phyloP scores from a whole-genome alignment of 2,113 vertebrate species.

The Pontoporia blainvillei region DNA sequence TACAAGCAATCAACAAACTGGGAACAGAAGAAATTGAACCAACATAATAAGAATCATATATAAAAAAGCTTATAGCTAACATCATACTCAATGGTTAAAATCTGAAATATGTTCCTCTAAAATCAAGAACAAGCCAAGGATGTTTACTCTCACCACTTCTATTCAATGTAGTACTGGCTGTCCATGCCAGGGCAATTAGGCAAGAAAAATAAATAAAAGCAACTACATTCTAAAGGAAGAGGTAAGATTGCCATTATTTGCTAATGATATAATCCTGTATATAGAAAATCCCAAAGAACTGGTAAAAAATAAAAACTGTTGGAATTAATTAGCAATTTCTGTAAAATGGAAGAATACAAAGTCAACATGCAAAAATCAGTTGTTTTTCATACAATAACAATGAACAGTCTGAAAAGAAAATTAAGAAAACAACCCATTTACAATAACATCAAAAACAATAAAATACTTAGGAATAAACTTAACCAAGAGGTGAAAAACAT shows the following conservation, averaged over 20 bases:
- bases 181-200: background rate
- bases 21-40: background rate
- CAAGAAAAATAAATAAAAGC: background rate
- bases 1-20: background rate
- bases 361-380: background rate
- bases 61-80: background rate
- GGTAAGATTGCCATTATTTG: background rate
- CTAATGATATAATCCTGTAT: background rate
- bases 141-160: background rate
- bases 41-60: background rate
- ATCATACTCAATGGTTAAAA: background rate
- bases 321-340: background rate
- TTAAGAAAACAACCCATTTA: too few species aligned
- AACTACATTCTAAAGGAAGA: background rate
- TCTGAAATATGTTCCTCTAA: background rate
- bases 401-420: background rate
- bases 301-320: background rate
- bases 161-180: background rate
- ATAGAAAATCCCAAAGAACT: background rate
- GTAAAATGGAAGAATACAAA: background rate
- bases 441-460: background rate
- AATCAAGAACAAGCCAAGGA: background rate
- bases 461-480: background rate
- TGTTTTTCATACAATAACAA: background rate
- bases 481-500: background rate